A percentile compares a stretch with the other conserved stretches of the same genome.
These are phyloP conservation scores for Cygnus olor DNA, from an alignment of 2,797 vertebrate species.

Conservation along the genomic window DNA sequence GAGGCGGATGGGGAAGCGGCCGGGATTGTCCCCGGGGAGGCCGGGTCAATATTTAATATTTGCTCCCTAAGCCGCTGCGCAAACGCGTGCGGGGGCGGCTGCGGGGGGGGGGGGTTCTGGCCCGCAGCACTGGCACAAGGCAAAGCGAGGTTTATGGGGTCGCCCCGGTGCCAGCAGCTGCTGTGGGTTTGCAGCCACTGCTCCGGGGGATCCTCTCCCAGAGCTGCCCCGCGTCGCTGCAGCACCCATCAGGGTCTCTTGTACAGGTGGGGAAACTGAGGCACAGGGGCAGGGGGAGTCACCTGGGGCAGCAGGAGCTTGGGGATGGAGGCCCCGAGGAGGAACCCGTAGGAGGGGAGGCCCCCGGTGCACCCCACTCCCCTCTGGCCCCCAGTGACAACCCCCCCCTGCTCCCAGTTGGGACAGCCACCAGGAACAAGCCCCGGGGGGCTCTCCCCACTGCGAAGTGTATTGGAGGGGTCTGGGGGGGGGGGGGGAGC, in stretches of 20 bases:
- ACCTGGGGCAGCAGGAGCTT: too few species aligned
- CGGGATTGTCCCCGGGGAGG: background rate
- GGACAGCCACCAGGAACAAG: background rate
- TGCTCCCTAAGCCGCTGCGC: background rate
- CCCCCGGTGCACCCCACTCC: accelerated
- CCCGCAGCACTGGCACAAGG: accelerated
- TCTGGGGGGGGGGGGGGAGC: background rate
- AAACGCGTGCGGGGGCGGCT: background rate
- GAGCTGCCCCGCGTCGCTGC: background rate
- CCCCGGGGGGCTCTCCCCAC: too few species aligned
- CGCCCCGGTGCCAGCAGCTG: too few species aligned
- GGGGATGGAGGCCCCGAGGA: accelerated
- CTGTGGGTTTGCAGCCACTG: background rate
- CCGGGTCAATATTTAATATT: conserved; percentile 59
- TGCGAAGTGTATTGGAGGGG: background rate
- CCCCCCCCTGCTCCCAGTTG: too few species aligned
- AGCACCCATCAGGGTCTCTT: background rate
- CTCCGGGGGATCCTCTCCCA: accelerated
- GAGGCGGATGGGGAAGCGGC: background rate
- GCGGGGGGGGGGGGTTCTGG: too few species aligned
- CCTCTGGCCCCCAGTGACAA: background rate
- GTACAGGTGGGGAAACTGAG: background rate
- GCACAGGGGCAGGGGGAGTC: background rate
- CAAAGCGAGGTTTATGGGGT: background rate
- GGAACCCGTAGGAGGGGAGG: accelerated